Conservation (phyloP, 2,888 invertebrate species). For the Chelonus formosanus region DNA sequence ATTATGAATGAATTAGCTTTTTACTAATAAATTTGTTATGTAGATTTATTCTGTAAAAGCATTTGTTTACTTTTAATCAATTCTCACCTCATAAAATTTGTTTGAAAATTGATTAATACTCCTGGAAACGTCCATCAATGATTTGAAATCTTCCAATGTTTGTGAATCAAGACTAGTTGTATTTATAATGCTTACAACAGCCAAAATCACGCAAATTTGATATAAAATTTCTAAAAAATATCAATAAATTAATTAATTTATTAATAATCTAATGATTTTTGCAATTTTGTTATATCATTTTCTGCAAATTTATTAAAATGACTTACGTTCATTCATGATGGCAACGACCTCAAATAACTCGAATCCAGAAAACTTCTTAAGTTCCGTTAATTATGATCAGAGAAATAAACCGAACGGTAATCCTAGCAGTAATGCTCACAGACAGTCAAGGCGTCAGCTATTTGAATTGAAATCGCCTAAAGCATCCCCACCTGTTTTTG, state of each 20-base stretch:
- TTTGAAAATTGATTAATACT: slow-evolving; percentile 44
- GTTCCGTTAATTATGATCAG: slow-evolving; percentile 17
- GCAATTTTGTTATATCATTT: no score
- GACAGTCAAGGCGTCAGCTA: slow-evolving; percentile 6
- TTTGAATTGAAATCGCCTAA: slow-evolving; percentile 16
- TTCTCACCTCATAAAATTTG: slow-evolving; percentile 45
- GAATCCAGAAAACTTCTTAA: slow-evolving; percentile 3
- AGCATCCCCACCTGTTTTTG: neutral
- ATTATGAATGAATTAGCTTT: no score
- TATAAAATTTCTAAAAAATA: no score
- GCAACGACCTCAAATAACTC: slow-evolving; percentile 2
- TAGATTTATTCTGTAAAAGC: no score
- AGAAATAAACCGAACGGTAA: slow-evolving; percentile 19
- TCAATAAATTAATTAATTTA: no score
- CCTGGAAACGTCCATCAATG: slow-evolving; percentile 41
- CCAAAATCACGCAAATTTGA: no score
- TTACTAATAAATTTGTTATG: no score
- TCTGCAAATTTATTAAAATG: neutral
- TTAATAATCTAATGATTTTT: no score
- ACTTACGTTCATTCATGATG: slow-evolving; percentile 6
- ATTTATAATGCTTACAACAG: no score
- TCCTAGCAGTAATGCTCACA: slow-evolving; percentile 3
- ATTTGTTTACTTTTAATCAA: no score
- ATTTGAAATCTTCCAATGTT: slow-evolving; percentile 20
- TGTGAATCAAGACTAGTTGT: no score